Base-by-base conservation (phyloP, 2,113 vertebrate species). In the Procavia capensis region DNA sequence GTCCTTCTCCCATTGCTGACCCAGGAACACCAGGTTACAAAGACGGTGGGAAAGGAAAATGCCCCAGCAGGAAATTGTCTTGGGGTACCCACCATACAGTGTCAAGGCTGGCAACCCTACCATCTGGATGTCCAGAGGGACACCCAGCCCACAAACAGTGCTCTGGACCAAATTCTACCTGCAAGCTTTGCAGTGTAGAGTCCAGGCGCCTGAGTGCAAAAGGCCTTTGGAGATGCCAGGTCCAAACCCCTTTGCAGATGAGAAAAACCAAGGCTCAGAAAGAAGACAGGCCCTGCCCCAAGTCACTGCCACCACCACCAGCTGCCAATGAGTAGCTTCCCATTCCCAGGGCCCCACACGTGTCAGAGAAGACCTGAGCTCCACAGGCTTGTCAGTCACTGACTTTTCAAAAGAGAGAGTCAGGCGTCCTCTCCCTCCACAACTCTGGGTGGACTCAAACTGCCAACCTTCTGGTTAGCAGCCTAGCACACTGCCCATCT, bases 41-140 rank as follows among this genome's bases (percentile, higher is more conserved):
- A 88, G 0, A 14, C 50, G n/a, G 41, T 2, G 7, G 24, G 22
- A 72, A 45, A 25, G 34, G 31, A 75, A 50, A 86, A 43, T 0
- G 2, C 5, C n/a, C 1, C 3, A 0, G 0, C 27, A 25, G 72
- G 29, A 27, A n/a, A 47, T 0, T 1, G 31, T 66, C 72, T 61
- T 61, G 1, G 63, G 16, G n/a, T 24, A 13, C 78, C 4, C 14
- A 13, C 82, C 3, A 31, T 3, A 9, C 9, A 31, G 45, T 31
- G 31, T 64, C 5, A 24, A 16, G 19, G 59, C 41, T 29, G 25
- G 70, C 43, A 54, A 39, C 25, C 20, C 20, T 57, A n/a, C 5
- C 22, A n/a, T 74, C 31, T 10, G 45, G 0, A 0, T 6, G 1
- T n/a, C 0, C 1, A 43, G 22, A 80, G 45, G 68, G 75, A 8